Conservation (phyloP, 1,140 invertebrate species). For the Panagrolaimus sp. region DNA sequence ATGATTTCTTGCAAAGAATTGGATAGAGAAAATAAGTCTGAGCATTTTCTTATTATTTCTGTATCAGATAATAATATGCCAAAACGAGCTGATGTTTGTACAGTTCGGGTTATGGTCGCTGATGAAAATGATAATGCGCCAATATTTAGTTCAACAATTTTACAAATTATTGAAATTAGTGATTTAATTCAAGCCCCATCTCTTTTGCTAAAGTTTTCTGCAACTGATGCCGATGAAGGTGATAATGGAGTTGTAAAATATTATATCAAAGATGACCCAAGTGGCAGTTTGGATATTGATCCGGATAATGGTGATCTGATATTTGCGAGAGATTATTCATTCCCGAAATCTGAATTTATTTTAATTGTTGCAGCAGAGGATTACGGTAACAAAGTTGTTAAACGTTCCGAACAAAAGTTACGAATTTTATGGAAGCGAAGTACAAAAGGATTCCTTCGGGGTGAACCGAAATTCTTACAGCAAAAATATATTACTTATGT, state of each 20-base stretch:
- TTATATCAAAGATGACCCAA: slow-evolving; percentile 26
- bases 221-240: slow-evolving; percentile 36
- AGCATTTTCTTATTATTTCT: slow-evolving; percentile 42
- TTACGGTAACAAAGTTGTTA: slow-evolving; percentile 18
- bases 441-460: slow-evolving; percentile 13
- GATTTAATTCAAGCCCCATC: background rate
- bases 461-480: slow-evolving; percentile 25
- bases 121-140: slow-evolving; percentile 38
- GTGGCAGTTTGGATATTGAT: slow-evolving; percentile 33
- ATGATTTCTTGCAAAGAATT: slow-evolving; percentile 27
- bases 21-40: slow-evolving; percentile 33
- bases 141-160: slow-evolving; percentile 19
- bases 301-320: slow-evolving; percentile 36
- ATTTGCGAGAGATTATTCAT: slow-evolving; percentile 42
- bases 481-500: slow-evolving; percentile 32
- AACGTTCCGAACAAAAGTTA: slow-evolving; percentile 24
- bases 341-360: slow-evolving; percentile 19
- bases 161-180: slow-evolving; percentile 3
- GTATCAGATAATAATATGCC: slow-evolving; percentile 38
- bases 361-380: slow-evolving; percentile 30
- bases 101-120: slow-evolving; percentile 27
- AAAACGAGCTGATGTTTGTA: slow-evolving; percentile 43
- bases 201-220: slow-evolving; percentile 24
- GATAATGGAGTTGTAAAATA: slow-evolving; percentile 34
- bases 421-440: slow-evolving; percentile 37